phyloP scores from a whole-genome alignment of 2,797 vertebrate species.

The Melanotaenia pygmaea region DNA sequence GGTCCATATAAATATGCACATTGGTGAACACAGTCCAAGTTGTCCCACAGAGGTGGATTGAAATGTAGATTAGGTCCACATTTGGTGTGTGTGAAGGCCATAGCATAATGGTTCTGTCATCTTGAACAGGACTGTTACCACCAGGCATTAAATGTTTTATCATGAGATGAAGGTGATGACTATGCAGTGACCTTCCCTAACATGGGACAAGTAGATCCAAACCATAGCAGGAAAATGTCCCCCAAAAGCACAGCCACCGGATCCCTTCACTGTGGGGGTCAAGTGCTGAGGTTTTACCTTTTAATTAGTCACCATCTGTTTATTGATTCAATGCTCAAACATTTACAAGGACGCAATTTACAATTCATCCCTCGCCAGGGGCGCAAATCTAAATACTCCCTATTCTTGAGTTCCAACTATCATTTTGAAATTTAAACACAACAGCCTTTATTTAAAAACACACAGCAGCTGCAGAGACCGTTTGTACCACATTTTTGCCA shows the following conservation, averaged over 20 bases:
- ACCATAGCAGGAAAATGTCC: not conserved
- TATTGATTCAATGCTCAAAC: not conserved
- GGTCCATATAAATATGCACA: not conserved
- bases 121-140: not conserved
- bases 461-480: constrained; percentile 64
- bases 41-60: not conserved
- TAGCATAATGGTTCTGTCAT: not conserved
- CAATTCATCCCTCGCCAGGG: constrained; percentile 12
- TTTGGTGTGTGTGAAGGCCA: not conserved
- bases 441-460: constrained; percentile 47
- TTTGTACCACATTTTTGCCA: constrained; percentile 50
- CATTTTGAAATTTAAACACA: constrained; percentile 29
- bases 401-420: constrained; percentile 8
- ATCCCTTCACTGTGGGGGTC: constrained; percentile 2
- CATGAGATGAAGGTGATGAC: not conserved
- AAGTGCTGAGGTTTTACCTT: constrained; percentile 4
- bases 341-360: constrained; percentile 13
- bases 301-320: constrained; percentile 14
- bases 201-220: not conserved
- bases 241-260: not conserved
- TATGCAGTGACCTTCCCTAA: not conserved
- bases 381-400: constrained; percentile 14
- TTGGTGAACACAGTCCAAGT: not conserved
- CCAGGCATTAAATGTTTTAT: not conserved
- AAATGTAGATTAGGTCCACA: not conserved